A percentile compares a stretch with the other conserved stretches of the same genome.
These are phyloP conservation scores for Drosophila subquinaria DNA, from an alignment of 2,888 invertebrate genomes.

Conservation along the genomic window DNA sequence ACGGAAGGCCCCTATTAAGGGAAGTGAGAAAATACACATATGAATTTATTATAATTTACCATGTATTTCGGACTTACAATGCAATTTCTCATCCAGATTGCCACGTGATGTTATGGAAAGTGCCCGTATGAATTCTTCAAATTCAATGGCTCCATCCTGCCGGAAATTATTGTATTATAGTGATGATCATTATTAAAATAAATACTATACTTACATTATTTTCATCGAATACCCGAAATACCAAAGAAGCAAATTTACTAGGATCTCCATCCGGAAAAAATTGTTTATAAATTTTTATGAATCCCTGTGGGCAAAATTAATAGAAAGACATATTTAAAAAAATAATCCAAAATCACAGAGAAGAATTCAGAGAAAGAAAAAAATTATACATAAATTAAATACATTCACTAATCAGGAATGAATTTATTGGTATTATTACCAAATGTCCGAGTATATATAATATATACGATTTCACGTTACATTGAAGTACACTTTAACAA, in stretches of 20 bases:
- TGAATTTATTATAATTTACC: neutral
- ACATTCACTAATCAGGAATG: neutral
- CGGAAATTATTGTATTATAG: neutral
- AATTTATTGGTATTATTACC: neutral
- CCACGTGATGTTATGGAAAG: constrained; percentile 99
- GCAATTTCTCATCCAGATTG: constrained; percentile 98
- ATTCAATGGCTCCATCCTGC: constrained; percentile 99
- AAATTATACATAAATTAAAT: neutral
- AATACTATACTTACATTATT: constrained; percentile 94
- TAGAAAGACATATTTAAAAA: constrained; percentile 9
- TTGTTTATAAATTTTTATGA: constrained; percentile 99
- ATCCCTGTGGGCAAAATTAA: constrained; percentile 90
- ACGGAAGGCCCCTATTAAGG: constrained; percentile 94
- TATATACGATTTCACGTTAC: neutral
- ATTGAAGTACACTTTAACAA: neutral
- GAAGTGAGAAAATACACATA: neutral
- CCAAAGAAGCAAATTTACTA: constrained; percentile 98
- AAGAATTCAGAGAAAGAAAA: neutral
- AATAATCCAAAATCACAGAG: neutral
- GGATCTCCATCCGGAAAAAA: constrained; percentile 99
- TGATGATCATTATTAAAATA: neutral
- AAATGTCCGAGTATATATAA: neutral
- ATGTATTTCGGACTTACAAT: constrained; percentile 94
- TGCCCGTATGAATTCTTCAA: constrained; percentile 99
- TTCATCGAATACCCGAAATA: constrained; percentile 99